A percentile compares a stretch with the other conserved stretches of the same genome.
Conservation (phyloP, 2,113 vertebrate species). For the Takifugu bimaculatus region DNA sequence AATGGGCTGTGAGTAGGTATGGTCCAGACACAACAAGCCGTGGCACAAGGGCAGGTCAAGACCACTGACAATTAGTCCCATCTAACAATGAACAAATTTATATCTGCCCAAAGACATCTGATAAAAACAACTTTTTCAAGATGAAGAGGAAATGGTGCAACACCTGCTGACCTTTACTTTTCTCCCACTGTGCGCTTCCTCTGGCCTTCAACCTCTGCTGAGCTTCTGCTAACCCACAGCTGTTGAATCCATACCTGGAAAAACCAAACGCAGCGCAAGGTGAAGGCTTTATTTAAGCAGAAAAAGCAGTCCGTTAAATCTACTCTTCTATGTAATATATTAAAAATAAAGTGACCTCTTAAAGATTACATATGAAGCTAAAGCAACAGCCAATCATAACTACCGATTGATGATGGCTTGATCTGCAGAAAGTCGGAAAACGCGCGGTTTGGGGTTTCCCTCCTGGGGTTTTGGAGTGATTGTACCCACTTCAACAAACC, state of each 20-base stretch:
- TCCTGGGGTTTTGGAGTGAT: slow-evolving; percentile 91
- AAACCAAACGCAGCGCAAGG: not conserved
- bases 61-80: not conserved
- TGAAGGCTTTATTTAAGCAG: not conserved
- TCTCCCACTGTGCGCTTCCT: slow-evolving; percentile 70
- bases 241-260: slow-evolving; percentile 94
- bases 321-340: not conserved
- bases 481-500: slow-evolving; percentile 94
- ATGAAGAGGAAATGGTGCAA: not conserved
- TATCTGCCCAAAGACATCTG: not conserved
- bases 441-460: slow-evolving; percentile 88
- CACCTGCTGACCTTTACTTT: slow-evolving; percentile 75
- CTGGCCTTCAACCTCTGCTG: slow-evolving; percentile 79
- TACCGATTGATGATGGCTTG: slow-evolving; percentile 92
- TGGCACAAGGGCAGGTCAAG: slow-evolving; percentile 36
- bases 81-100: not conserved
- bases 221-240: slow-evolving; percentile 79
- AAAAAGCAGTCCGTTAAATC: not conserved
- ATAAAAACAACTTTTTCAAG: too few relatives aligned
- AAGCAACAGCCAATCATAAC: not conserved
- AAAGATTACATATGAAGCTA: not conserved
- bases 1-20: slow-evolving; percentile 24
- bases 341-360: slow-evolving; percentile 2
- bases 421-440: slow-evolving; percentile 85
- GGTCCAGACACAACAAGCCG: slow-evolving; percentile 18